phyloP scores from a whole-genome alignment of 2,888 invertebrate genomes.

The Drosophila maculinotata region DNA sequence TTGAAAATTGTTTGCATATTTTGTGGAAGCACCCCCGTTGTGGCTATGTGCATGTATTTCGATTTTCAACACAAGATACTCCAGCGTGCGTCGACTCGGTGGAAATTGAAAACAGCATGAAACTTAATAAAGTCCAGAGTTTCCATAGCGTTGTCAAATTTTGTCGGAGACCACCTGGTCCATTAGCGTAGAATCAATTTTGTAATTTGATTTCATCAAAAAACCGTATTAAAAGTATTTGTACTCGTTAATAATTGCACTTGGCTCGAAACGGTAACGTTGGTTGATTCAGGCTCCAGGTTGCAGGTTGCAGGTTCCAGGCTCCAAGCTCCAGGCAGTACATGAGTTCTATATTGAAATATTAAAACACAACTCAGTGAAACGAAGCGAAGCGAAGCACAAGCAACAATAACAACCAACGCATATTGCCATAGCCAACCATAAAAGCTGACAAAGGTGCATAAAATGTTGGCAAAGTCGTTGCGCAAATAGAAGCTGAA shows the following conservation, averaged over 20 bases:
- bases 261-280: not conserved
- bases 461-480: constrained; percentile 11
- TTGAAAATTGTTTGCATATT: constrained; percentile 81
- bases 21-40: constrained; percentile 33
- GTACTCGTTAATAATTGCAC: not conserved
- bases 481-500: constrained; percentile 22
- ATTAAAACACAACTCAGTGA: not conserved
- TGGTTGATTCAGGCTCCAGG: no score
- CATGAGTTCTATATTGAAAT: constrained; percentile 18
- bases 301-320: no score
- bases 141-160: not conserved
- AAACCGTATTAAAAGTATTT: no score
- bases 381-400: constrained; percentile 15
- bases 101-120: constrained; percentile 20
- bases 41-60: constrained; percentile 4
- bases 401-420: constrained; percentile 11
- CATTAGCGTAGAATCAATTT: constrained; percentile 2
- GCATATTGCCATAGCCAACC: no score
- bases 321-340: not conserved
- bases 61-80: constrained; percentile 5
- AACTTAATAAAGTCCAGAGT: constrained; percentile 1
- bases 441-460: constrained; percentile 25
- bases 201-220: not conserved
- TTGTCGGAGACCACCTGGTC: not conserved
- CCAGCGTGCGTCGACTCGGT: not conserved